Evolutionary conservation across 2,888 invertebrate genomes (phyloP).

Genomic region (Platerodrilus igneus): DNA sequence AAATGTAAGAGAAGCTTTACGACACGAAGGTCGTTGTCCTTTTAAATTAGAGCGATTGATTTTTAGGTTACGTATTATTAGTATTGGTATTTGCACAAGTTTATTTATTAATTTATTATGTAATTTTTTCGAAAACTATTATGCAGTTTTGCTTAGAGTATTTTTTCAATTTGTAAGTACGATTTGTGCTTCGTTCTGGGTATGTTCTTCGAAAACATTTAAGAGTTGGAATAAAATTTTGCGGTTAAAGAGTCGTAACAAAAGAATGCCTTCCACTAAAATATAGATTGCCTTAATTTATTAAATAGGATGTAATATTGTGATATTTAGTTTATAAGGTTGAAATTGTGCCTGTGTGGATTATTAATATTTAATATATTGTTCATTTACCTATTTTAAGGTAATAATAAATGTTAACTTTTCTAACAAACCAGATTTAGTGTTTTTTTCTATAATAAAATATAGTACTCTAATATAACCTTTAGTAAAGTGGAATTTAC

Average conservation of each 20-base stretch:
- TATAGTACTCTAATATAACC: too few species aligned
- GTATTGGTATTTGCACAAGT: constrained; percentile 69
- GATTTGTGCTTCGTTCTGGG: constrained; percentile 40
- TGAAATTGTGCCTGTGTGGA: too few species aligned
- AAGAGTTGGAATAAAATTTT: constrained; percentile 40
- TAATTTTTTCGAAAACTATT: constrained; percentile 36
- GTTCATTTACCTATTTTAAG: too few species aligned
- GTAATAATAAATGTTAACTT: too few species aligned
- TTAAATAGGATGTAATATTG: too few species aligned
- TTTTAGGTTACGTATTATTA: constrained; percentile 73
- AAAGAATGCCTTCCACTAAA: constrained; percentile 34
- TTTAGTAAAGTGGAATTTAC: too few species aligned
- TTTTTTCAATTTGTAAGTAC: constrained; percentile 37
- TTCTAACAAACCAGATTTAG: too few species aligned
- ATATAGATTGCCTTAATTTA: too few species aligned
- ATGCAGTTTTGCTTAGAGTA: constrained; percentile 34
- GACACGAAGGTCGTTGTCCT: constrained; percentile 55
- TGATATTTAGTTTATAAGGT: too few species aligned
- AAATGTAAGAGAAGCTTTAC: constrained; percentile 60
- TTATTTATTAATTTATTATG: constrained; percentile 70
- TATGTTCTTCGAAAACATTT: constrained; percentile 42
- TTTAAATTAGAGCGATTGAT: constrained; percentile 63
- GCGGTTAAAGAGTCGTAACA: constrained; percentile 30
- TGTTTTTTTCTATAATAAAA: too few species aligned
- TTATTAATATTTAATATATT: too few species aligned